Evolutionary conservation across 2,797 vertebrate genomes (phyloP).

Genomic region (Pangasius macronema): DNA sequence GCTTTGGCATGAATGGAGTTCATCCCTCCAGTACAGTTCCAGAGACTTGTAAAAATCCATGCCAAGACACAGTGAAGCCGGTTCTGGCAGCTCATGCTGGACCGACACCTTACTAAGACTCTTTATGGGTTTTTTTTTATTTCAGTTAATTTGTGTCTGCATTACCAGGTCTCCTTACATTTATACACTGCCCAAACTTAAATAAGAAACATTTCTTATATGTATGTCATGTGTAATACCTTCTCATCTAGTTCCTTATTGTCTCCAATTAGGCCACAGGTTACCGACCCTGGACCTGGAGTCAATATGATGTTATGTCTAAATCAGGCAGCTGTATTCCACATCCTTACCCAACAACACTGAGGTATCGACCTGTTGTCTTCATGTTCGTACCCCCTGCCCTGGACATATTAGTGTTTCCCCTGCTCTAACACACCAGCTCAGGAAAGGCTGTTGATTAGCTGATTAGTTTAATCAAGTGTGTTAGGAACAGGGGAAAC

Average conservation of each 20-base stretch:
- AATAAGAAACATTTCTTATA: neutral
- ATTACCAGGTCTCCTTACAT: neutral
- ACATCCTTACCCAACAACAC: neutral
- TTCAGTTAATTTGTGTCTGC: neutral
- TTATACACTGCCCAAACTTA: neutral
- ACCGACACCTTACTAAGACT: neutral
- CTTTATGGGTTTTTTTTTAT: neutral
- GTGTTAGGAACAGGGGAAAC: neutral
- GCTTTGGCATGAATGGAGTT: neutral
- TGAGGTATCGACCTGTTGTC: neutral
- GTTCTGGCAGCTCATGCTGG: neutral
- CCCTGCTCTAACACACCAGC: neutral
- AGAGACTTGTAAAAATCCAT: neutral
- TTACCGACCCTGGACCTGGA: neutral
- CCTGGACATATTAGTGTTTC: neutral
- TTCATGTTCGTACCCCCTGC: neutral
- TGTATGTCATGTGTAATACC: neutral
- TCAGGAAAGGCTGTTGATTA: neutral
- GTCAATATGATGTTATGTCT: neutral
- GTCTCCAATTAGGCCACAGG: neutral
- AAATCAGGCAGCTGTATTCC: neutral
- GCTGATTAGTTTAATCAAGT: constrained; percentile 1
- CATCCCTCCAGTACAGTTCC: neutral
- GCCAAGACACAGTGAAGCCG: neutral
- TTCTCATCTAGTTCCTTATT: neutral